Conservation (phyloP, 2,797 vertebrate genomes). For the Danio jaintianensis region DNA sequence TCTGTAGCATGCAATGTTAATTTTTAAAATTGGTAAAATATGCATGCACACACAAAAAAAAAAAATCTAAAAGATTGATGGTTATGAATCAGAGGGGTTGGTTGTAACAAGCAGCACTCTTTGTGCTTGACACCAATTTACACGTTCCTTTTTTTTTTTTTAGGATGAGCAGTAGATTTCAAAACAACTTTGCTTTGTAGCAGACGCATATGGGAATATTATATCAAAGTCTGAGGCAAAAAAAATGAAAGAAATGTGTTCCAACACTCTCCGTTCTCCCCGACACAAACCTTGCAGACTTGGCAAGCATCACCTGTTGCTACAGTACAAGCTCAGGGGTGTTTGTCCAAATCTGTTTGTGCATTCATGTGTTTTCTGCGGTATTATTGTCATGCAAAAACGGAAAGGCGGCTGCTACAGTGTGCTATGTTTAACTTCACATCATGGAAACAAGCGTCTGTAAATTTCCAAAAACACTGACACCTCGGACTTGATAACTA, state of each 20-base stretch:
- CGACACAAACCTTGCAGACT: not conserved
- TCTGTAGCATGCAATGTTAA: not conserved
- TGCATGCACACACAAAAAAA: not conserved
- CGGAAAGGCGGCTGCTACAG: slow-evolving; percentile 16
- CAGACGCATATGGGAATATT: not conserved
- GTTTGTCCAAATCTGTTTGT: slow-evolving; percentile 20
- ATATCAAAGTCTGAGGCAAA: not conserved
- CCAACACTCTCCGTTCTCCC: not conserved
- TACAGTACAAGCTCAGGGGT: not conserved
- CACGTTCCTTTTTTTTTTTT: not conserved
- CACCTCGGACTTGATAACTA: slow-evolving; percentile 43
- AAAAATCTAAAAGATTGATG: too few species aligned
- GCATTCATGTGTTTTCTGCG: slow-evolving; percentile 23
- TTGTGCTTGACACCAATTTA: not conserved
- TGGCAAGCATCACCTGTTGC: slow-evolving; percentile 34
- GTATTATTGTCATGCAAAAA: slow-evolving; percentile 11
- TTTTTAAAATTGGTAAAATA: not conserved
- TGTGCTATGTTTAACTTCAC: slow-evolving; percentile 19
- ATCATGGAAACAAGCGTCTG: slow-evolving; percentile 39
- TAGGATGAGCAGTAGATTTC: slow-evolving; percentile 7
- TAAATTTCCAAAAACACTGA: slow-evolving; percentile 32
- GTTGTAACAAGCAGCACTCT: not conserved
- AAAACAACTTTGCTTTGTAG: not conserved
- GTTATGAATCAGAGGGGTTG: too few species aligned
- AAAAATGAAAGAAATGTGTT: not conserved